phyloP scores from a whole-genome alignment of 1,140 invertebrate genomes.

The Drosophila arawakana region DNA sequence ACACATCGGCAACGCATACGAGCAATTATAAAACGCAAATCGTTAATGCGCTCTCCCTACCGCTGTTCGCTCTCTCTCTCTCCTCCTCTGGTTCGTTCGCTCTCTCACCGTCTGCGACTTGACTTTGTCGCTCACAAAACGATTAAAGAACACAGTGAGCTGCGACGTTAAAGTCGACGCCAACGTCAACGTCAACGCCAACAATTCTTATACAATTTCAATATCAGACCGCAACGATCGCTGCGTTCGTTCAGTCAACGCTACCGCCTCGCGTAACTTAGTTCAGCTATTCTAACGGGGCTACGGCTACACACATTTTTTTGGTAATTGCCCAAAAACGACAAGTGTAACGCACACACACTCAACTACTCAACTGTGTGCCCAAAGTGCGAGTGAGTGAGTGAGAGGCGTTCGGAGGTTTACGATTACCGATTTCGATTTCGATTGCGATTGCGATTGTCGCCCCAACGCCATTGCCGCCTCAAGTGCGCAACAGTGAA shows the following conservation, averaged over 20 bases:
- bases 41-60: neutral
- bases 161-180: slow-evolving; percentile 23
- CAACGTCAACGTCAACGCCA: neutral
- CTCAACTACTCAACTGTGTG: neutral
- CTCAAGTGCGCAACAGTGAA: slow-evolving; percentile 42
- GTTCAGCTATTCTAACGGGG: slow-evolving; percentile 44
- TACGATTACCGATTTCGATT: slow-evolving; percentile 32
- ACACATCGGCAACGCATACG: slow-evolving; percentile 16
- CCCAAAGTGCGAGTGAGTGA: slow-evolving; percentile 6
- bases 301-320: slow-evolving; percentile 25
- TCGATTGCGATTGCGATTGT: neutral
- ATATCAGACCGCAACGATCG: slow-evolving; percentile 41
- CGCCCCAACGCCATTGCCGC: slow-evolving; percentile 6
- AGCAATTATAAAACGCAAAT: slow-evolving; percentile 38
- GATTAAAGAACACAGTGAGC: slow-evolving; percentile 34
- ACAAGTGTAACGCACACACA: slow-evolving; percentile 30
- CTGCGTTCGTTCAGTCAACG: slow-evolving; percentile 34
- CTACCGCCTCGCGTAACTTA: slow-evolving; percentile 27
- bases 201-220: slow-evolving; percentile 43
- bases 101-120: neutral
- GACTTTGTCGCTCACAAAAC: neutral
- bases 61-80: neutral
- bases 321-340: slow-evolving; percentile 59
- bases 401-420: slow-evolving; percentile 31
- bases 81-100: neutral